A percentile compares a stretch with the other conserved stretches of the same genome.
These are phyloP conservation scores for Tokudaia muenninki DNA, from an alignment of 2,797 vertebrate species.

Conservation along the genomic window DNA sequence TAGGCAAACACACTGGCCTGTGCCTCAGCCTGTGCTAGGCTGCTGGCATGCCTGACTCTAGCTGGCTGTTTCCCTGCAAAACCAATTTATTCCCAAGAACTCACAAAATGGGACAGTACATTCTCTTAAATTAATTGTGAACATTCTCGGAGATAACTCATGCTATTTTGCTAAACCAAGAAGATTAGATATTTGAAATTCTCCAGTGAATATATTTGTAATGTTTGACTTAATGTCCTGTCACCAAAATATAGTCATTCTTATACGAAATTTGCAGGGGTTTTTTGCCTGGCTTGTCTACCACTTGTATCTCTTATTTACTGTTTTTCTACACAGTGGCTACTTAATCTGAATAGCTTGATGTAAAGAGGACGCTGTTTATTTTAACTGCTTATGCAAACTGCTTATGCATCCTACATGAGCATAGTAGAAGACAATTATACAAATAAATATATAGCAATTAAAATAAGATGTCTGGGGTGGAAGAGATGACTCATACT, in stretches of 20 bases:
- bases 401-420: neutral
- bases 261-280: neutral
- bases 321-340: neutral
- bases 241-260: neutral
- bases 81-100: conserved; percentile 43
- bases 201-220: conserved; percentile 38
- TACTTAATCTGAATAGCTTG: conserved; percentile 9
- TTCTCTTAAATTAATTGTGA: conserved; percentile 56
- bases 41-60: neutral
- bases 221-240: conserved; percentile 17
- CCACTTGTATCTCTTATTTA: neutral
- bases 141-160: conserved; percentile 53
- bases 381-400: neutral
- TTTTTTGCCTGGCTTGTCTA: neutral
- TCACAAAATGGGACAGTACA: conserved; percentile 16
- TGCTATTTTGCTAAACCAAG: conserved; percentile 51
- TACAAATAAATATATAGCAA: conserved; percentile 4
- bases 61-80: neutral
- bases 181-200: conserved; percentile 74
- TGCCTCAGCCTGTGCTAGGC: neutral
- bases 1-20: neutral
- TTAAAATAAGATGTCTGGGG: neutral
- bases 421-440: neutral
- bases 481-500: neutral
- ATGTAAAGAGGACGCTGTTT: neutral